These are phyloP conservation scores for Harpagoxenus sublaevis DNA, from an alignment of 2,888 invertebrate genomes.

Conservation along the genomic window DNA sequence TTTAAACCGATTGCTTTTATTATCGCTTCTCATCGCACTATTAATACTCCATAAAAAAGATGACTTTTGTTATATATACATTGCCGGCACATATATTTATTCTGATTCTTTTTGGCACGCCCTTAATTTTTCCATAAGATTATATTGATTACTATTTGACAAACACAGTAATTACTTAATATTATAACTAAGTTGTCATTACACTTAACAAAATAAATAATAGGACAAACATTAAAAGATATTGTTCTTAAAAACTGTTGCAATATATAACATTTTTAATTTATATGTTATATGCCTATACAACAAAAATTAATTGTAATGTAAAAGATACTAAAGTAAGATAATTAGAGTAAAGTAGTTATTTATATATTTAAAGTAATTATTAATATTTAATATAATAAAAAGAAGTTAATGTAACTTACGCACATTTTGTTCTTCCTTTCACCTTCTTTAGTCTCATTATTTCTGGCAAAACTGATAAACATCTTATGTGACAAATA, in stretches of 20 bases:
- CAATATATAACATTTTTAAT: background rate
- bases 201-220: background rate
- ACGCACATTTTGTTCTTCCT: background rate
- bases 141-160: background rate
- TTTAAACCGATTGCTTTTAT: background rate
- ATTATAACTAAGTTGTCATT: background rate
- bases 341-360: no score
- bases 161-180: background rate
- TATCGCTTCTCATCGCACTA: background rate
- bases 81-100: background rate
- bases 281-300: background rate
- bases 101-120: background rate
- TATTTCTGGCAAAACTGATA: constrained; percentile 22
- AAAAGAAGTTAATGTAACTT: background rate
- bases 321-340: background rate
- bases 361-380: background rate
- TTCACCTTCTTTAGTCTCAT: background rate
- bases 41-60: background rate
- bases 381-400: background rate
- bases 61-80: no score
- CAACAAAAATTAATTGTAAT: background rate
- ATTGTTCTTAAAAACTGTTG: background rate
- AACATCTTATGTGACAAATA: constrained; percentile 48
- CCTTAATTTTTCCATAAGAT: background rate
- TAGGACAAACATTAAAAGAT: background rate